These are phyloP conservation scores for Calliphora vomitoria DNA, from an alignment of 2,888 invertebrate genomes.

Conservation along the genomic window DNA sequence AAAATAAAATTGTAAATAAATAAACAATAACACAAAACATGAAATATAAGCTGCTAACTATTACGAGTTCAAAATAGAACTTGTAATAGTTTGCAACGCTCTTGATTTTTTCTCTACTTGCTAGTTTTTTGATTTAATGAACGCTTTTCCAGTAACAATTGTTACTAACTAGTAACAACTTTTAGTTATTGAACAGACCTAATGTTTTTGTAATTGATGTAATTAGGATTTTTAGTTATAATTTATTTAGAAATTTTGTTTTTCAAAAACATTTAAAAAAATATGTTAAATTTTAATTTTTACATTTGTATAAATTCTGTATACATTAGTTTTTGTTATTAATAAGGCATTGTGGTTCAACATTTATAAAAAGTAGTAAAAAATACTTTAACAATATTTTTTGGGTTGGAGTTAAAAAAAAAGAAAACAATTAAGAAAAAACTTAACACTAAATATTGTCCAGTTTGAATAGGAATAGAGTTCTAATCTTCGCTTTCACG, in stretches of 20 bases:
- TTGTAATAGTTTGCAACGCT: no score
- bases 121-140: no score
- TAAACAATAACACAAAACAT: no score
- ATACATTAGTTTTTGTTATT: not conserved
- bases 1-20: no score
- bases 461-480: constrained; percentile 13
- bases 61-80: no score
- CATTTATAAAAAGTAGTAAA: not conserved
- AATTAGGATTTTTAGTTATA: not conserved
- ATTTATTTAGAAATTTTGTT: not conserved
- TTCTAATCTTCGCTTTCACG: constrained; percentile 59
- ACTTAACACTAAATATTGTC: constrained; percentile 54
- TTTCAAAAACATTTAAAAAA: constrained; percentile 19
- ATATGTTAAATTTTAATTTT: not conserved
- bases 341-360: constrained; percentile 35
- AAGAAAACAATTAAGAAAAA: constrained; percentile 1
- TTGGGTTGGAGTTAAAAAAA: not conserved
- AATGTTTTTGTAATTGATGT: no score
- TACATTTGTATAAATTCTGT: constrained; percentile 2
- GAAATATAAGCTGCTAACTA: no score
- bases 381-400: constrained; percentile 35
- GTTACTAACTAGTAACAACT: no score
- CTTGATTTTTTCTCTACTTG: no score
- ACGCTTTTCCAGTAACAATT: no score
- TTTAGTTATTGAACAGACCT: no score